A percentile compares a stretch with the other conserved stretches of the same genome.
These are phyloP conservation scores for Lithophane semibrunnea DNA, from an alignment of 2,888 invertebrate genomes.

Conservation along the genomic window DNA sequence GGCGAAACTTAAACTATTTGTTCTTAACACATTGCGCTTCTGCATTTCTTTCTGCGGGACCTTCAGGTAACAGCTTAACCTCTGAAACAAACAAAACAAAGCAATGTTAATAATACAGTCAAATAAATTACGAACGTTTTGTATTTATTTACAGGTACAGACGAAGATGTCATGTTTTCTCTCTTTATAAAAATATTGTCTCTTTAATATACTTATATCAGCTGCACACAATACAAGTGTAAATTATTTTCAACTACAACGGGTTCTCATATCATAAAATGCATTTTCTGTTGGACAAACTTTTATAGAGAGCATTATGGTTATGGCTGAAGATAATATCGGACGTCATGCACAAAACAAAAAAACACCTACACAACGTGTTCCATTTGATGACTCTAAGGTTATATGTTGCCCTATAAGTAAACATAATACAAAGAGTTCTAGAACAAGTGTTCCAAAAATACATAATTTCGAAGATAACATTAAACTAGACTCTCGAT, in stretches of 20 bases:
- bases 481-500: too few species aligned
- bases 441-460: too few species aligned
- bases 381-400: too few species aligned
- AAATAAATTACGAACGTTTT: neutral
- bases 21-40: conserved; percentile 79
- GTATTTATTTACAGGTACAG: neutral
- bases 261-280: neutral
- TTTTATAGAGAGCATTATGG: neutral
- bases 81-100: conserved; percentile 74
- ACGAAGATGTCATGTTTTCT: neutral
- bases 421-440: too few species aligned
- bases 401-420: too few species aligned
- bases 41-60: conserved; percentile 52
- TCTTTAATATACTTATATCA: neutral
- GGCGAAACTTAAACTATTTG: conserved; percentile 67
- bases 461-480: too few species aligned
- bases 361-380: too few species aligned
- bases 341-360: too few species aligned
- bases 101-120: neutral
- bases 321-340: neutral
- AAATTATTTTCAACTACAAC: neutral
- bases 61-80: conserved; percentile 62
- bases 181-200: neutral
- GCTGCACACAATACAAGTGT: neutral
- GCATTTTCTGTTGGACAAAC: neutral